Base-by-base conservation (phyloP, 2,888 invertebrate genomes). In the Frankliniella intonsa region DNA sequence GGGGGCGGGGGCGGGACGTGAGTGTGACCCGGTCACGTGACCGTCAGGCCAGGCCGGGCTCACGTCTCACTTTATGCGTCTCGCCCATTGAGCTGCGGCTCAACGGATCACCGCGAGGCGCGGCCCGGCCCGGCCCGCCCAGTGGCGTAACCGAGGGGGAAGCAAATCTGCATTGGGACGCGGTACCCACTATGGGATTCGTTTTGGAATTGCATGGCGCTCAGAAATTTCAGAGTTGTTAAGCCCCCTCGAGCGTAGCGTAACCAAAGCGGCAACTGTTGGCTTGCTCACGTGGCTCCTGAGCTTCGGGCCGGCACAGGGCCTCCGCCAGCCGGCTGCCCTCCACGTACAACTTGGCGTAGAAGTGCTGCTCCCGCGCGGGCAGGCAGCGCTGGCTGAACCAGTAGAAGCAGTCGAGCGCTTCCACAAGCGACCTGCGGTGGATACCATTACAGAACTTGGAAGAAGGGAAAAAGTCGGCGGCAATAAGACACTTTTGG, bases 371-470 rank as follows among this genome's bases (percentile, higher is more conserved):
- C 25, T 76, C 69, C 69, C 69, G 69, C 22, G 25, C 22, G 22
- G 69, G 69, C 69, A 76, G 69, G 69, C 69, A 76, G 69, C 69
- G 69, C 69, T 76, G 69, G 69, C 69, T 76, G 69, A 76, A 76
- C 69, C 69, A 76, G 25, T 25, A 76, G 69, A 25, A 76, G 69
- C 69, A 76, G 69, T 76, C 69, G 22, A 76, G 22, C 69, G 69
- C 69, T 22, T 76, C 69, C 22, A 12, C 25, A 22, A 76, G 69
- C 69, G 69, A n/a, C 22, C 69, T 76, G 55, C 69, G 25, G 69
- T 8, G 2, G 5, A 38, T 5, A 38, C 38, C 38, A 5, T 38
- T 38, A 3, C 38, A 38, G 38, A 38, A 38, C 2, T n/a, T n/a
- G n/a, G n/a, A n/a, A n/a, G n/a, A n/a, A n/a, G n/a, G n/a, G n/a